Evolutionary conservation across 2,113 vertebrate genomes (phyloP), one percentile per base, ranked within the genome.

Genomic region (Spea bombifrons): DNA sequence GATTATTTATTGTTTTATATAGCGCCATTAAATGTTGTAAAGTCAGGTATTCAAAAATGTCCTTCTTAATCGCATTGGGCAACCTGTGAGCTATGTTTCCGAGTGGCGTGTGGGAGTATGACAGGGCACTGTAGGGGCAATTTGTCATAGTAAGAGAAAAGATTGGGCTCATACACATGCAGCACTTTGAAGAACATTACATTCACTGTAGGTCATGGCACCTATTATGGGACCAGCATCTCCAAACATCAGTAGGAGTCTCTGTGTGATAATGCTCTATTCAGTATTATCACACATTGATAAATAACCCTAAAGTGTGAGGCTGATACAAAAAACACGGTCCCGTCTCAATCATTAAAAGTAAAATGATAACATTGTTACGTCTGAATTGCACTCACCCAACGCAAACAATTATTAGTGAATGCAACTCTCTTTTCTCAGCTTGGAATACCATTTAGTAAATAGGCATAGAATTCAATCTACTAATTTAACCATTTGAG

Each of bases 241-340:
- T 68, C 67, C 75, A 76, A 66, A 69, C 75, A 68, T 76, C 75
- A 76, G 59, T 76, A 68, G 75, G 75, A 68, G 43, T 68, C 68
- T 76, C 75, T 69, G 74, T 68, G 67, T 10, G 66, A 76, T 76
- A 76, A 45, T 12, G 52, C 75, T 30, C 16, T 57, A 30, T 43
- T 17, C 50, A 13, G 45, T 66, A 66, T 16, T 76, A 76, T 76
- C 75, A 49, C 66, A 68, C 65, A 57, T 66, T 76, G 52, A 76
- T 76, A 66, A 76, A 76, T 76, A 30, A 13, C 8, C 65, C 68
- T 55, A 76, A 46, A 76, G 65, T 68, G 44, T 16, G 44, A 4
- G 9, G 45, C 66, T 76, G 75, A 69, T 76, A 69, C 59, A 66
- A 66, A 66, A 68, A 76, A 76, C 75, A 8, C 45, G 75, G 67